Base-by-base conservation (phyloP, 2,888 invertebrate genomes). In the Drosophila phalerata region DNA sequence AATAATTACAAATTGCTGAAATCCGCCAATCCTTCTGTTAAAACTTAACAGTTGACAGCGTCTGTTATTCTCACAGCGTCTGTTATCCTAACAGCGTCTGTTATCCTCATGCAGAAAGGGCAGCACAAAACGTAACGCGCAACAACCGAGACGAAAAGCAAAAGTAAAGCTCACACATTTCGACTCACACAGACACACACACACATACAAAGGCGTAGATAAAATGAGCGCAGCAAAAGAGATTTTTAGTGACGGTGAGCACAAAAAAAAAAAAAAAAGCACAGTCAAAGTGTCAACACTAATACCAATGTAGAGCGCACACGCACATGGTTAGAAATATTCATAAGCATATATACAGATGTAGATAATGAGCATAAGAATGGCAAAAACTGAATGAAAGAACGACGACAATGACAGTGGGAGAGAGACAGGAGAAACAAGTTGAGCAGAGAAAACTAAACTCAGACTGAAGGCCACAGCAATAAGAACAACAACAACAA, bases 101-200 rank as follows among this genome's bases (percentile, higher is more conserved):
- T 25, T 40, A 40, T 45, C 34, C 30, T 53, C 30, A 22, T 19
- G 40, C 28, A 30, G 11, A 64, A 64, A 37, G n/a, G 42, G 47
- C 25, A 49, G 45, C 19, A 32, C 8, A 51, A 55, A 74, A 60
- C 42, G 55, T 32, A 63, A 17, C 30, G 17, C 37, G 57, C 66
- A 57, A 45, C 37, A 58, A 48, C 19, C 43, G 32, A 32, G 38
- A 49, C 43, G 45, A 85, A 88, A 84, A 88, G 73, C 77, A 84
- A 81, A 81, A 85, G 81, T 81, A 73, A 81, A 68, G 58, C 69
- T 65, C 62, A 67, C 62, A 49, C 40, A 48, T 49, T 56, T 22
- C 13, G 15, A 28, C 38, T 49, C 30, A 28, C 47, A 62, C 28
- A 57, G 49, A 61, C 40, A 64, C 45, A 58, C 48, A 49, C 37